These are phyloP conservation scores for Drosophila ogumai DNA, from an alignment of 1,140 invertebrate species.

Conservation along the genomic window DNA sequence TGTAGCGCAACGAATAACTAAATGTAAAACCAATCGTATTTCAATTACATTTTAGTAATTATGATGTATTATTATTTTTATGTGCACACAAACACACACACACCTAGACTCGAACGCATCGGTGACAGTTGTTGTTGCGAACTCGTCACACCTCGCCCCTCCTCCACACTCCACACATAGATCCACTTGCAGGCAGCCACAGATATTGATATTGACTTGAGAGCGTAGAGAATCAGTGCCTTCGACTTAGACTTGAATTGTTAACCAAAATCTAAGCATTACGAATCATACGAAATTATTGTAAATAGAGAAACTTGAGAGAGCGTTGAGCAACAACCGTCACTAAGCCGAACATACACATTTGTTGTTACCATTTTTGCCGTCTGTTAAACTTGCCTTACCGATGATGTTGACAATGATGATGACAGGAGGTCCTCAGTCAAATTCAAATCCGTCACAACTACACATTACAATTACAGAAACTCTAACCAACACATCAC, in stretches of 20 bases:
- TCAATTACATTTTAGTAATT: slow-evolving; percentile 81
- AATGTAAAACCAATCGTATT: slow-evolving; percentile 65
- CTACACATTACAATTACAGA: slow-evolving; percentile 19
- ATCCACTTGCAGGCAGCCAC: slow-evolving; percentile 18
- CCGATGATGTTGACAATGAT: slow-evolving; percentile 42
- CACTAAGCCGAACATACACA: slow-evolving; percentile 32
- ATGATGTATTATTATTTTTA: slow-evolving; percentile 81
- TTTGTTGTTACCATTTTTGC: slow-evolving; percentile 56
- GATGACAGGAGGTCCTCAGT: slow-evolving; percentile 29
- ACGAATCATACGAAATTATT: slow-evolving; percentile 42
- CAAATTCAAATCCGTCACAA: slow-evolving; percentile 71
- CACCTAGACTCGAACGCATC: slow-evolving; percentile 48
- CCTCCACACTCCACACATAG: slow-evolving; percentile 4
- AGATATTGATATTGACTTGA: slow-evolving; percentile 46
- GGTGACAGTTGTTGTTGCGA: slow-evolving; percentile 58
- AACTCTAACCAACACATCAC: slow-evolving; percentile 47
- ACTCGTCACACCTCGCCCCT: slow-evolving; percentile 77
- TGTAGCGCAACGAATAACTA: slow-evolving; percentile 48
- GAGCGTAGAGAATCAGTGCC: slow-evolving; percentile 70
- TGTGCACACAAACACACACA: slow-evolving; percentile 48
- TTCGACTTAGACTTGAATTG: slow-evolving; percentile 76
- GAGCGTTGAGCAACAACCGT: slow-evolving; percentile 60
- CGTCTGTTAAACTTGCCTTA: slow-evolving; percentile 76
- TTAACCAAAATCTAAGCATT: slow-evolving; percentile 55
- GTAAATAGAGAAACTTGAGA: slow-evolving; percentile 24